Percentiles rank a stretch among this genome's conserved stretches.
These are phyloP conservation scores for Anniella stebbinsi DNA, from an alignment of 2,797 vertebrate species.

Conservation along the genomic window DNA sequence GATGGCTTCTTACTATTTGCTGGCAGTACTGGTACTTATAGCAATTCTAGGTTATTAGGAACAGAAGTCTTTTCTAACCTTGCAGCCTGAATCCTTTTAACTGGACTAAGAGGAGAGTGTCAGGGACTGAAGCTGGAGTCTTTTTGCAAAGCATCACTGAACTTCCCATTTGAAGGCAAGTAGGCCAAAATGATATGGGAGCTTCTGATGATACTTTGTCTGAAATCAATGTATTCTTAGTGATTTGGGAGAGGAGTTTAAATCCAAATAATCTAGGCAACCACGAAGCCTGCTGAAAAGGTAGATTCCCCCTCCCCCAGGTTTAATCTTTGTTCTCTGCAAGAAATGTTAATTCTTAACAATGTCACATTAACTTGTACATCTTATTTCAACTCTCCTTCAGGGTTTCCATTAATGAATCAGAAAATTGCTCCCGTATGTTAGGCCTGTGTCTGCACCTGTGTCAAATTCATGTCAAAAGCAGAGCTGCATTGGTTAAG, in stretches of 20 bases:
- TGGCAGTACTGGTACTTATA: not conserved
- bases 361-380: constrained; percentile 77
- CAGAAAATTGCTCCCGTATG: constrained; percentile 84
- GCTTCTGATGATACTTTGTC: not conserved
- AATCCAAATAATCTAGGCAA: not conserved
- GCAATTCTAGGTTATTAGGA: not conserved
- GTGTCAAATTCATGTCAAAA: constrained; percentile 79
- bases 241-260: not conserved
- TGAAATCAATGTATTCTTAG: not conserved
- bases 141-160: not conserved
- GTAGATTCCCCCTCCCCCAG: constrained; percentile 44
- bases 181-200: not conserved
- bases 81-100: not conserved
- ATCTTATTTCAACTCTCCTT: constrained; percentile 79
- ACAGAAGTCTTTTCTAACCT: not conserved
- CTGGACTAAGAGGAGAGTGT: not conserved
- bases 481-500: constrained; percentile 69
- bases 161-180: constrained; percentile 32
- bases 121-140: not conserved
- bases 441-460: constrained; percentile 77
- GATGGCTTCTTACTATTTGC: not conserved
- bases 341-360: constrained; percentile 80
- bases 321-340: constrained; percentile 57
- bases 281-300: not conserved
- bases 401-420: constrained; percentile 82